Conservation (phyloP, 2,888 invertebrate genomes). For the Notodonta ziczac region DNA sequence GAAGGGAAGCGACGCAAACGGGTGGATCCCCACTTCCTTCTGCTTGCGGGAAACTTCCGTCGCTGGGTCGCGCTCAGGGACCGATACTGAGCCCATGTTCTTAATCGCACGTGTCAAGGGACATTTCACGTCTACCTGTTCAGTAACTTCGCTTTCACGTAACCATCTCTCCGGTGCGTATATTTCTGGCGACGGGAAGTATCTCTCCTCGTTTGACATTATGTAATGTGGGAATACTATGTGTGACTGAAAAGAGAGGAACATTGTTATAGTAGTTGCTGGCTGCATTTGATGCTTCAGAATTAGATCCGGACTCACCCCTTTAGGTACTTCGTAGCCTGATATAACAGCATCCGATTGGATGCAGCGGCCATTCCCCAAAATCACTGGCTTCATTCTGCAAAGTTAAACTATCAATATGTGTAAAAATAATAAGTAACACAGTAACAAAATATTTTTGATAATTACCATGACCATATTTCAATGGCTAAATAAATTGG, state of each 20-base stretch:
- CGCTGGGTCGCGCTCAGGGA: slow-evolving; percentile 35
- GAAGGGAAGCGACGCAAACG: slow-evolving; percentile 90
- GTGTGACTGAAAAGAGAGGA: slow-evolving; percentile 85
- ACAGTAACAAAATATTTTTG: no score
- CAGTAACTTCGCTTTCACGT: slow-evolving; percentile 69
- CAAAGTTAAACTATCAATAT: slow-evolving; percentile 25
- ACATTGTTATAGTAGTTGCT: neutral
- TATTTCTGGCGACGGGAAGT: slow-evolving; percentile 88
- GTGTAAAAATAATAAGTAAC: no score
- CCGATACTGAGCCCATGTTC: slow-evolving; percentile 7
- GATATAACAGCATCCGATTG: slow-evolving; percentile 90
- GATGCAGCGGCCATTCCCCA: slow-evolving; percentile 91
- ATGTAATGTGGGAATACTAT: slow-evolving; percentile 92
- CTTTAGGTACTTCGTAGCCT: slow-evolving; percentile 92
- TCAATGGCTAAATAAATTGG: neutral
- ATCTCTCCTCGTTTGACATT: slow-evolving; percentile 88
- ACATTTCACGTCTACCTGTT: slow-evolving; percentile 22
- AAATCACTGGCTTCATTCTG: slow-evolving; percentile 92
- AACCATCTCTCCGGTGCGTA: slow-evolving; percentile 93
- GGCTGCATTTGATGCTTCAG: neutral
- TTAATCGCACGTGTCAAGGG: slow-evolving; percentile 19
- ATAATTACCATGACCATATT: no score
- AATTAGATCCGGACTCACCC: slow-evolving; percentile 80
- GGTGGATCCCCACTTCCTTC: slow-evolving; percentile 87
- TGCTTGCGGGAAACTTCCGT: slow-evolving; percentile 63